These are phyloP conservation scores for Athalia circularis DNA, from an alignment of 2,888 invertebrate genomes.

Conservation along the genomic window DNA sequence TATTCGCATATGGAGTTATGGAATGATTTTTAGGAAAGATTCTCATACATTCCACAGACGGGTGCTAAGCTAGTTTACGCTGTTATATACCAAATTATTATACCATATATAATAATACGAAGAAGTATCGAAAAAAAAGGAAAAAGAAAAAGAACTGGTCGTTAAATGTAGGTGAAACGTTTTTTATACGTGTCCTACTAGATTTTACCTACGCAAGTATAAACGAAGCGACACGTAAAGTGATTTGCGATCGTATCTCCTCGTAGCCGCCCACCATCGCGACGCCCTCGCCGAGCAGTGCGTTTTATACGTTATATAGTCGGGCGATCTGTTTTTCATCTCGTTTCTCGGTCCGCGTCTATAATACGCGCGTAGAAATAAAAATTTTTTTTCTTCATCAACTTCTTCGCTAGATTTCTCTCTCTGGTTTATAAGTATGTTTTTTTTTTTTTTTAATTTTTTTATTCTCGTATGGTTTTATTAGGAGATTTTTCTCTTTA, in stretches of 20 bases:
- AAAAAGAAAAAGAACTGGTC: no score
- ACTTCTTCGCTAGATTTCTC: not conserved
- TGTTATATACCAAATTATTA: no score
- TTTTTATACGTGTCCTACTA: not conserved
- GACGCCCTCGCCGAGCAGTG: constrained; percentile 35
- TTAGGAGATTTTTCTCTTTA: not conserved
- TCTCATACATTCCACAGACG: no score
- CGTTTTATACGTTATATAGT: no score
- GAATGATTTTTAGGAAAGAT: no score
- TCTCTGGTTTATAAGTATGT: not conserved
- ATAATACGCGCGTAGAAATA: no score
- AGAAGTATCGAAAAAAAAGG: no score
- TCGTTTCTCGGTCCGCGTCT: not conserved
- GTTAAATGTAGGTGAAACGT: no score
- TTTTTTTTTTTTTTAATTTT: not conserved
- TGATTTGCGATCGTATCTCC: constrained; percentile 42
- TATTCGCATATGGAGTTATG: not conserved
- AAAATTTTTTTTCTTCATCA: not conserved
- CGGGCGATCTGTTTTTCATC: constrained; percentile 35
- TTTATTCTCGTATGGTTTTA: not conserved
- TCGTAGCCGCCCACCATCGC: constrained; percentile 41
- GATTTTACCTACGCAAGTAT: constrained; percentile 14
- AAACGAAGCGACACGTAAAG: constrained; percentile 21
- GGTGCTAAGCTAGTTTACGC: no score
- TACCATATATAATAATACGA: no score